phyloP scores from a whole-genome alignment of 2,797 vertebrate genomes.

The Limnodromus scolopaceus region DNA sequence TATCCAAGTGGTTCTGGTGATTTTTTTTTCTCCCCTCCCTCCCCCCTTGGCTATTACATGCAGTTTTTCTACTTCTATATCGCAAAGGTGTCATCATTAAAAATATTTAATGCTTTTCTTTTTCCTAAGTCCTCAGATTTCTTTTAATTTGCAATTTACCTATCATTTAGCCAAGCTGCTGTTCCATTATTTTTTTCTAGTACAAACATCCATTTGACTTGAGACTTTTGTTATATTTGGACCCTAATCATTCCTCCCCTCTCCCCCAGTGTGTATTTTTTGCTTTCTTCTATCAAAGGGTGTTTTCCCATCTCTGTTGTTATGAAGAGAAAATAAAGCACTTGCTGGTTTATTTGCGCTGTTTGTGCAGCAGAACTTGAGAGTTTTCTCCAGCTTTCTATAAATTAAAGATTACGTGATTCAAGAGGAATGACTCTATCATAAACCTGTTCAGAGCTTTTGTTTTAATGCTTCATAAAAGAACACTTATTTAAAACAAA shows the following conservation, averaged over 20 bases:
- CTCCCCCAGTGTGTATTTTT: background rate
- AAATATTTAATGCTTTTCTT: background rate
- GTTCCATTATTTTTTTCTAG: background rate
- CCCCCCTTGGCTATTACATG: background rate
- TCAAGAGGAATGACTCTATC: background rate
- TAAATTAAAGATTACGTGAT: background rate
- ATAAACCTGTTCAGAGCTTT: background rate
- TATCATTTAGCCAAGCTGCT: background rate
- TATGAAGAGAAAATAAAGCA: background rate
- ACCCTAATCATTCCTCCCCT: background rate
- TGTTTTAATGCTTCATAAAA: background rate
- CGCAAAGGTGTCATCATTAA: background rate
- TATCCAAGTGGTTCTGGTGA: fast-evolving
- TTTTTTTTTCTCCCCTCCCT: no score
- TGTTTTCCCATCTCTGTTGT: background rate
- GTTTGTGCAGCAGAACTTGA: background rate
- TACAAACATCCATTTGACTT: background rate
- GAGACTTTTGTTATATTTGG: background rate
- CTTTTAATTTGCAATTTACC: background rate
- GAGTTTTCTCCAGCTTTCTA: background rate
- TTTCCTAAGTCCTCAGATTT: background rate
- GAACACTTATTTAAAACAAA: background rate
- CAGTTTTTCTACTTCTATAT: background rate
- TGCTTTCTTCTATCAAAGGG: background rate
- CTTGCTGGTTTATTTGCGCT: background rate